Evolutionary conservation across 2,797 vertebrate species (phyloP).

Genomic region (Vipera latastei): DNA sequence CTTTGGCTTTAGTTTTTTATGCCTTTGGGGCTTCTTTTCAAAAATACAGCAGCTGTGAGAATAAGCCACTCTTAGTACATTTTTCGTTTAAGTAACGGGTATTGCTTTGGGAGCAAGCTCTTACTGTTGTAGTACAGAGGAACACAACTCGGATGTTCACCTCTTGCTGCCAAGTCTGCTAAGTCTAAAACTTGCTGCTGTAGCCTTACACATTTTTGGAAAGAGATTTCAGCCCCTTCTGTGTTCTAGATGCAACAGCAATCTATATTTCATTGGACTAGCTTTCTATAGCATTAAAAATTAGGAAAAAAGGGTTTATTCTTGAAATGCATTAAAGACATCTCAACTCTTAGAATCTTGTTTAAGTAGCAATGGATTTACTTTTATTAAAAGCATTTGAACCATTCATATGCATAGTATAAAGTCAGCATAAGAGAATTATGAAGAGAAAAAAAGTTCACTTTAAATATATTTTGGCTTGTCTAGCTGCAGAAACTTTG

Average conservation of each 20-base stretch:
- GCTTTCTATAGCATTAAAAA: not conserved
- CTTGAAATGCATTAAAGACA: not conserved
- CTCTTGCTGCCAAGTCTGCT: not conserved
- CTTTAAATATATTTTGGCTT: slow-evolving; percentile 24
- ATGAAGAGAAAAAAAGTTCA: not conserved
- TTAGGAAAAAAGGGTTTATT: not conserved
- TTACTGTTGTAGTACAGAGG: not conserved
- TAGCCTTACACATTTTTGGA: not conserved
- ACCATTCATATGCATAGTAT: slow-evolving; percentile 8
- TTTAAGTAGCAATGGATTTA: not conserved
- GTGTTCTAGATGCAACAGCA: not conserved
- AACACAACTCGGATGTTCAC: not conserved
- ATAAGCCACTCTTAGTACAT: not conserved
- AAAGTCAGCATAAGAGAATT: slow-evolving; percentile 8
- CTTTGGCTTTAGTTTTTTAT: not conserved
- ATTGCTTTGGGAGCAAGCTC: not conserved
- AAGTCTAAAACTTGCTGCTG: not conserved
- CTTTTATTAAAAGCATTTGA: slow-evolving; percentile 3
- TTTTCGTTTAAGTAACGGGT: not conserved
- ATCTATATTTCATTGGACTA: not conserved
- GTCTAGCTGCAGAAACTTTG: slow-evolving; percentile 5
- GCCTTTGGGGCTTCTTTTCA: not conserved
- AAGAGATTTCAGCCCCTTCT: not conserved
- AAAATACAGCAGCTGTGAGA: not conserved
- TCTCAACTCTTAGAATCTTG: not conserved